These are phyloP conservation scores for Hoplodrina blanda DNA, from an alignment of 2,888 invertebrate species.

Conservation along the genomic window DNA sequence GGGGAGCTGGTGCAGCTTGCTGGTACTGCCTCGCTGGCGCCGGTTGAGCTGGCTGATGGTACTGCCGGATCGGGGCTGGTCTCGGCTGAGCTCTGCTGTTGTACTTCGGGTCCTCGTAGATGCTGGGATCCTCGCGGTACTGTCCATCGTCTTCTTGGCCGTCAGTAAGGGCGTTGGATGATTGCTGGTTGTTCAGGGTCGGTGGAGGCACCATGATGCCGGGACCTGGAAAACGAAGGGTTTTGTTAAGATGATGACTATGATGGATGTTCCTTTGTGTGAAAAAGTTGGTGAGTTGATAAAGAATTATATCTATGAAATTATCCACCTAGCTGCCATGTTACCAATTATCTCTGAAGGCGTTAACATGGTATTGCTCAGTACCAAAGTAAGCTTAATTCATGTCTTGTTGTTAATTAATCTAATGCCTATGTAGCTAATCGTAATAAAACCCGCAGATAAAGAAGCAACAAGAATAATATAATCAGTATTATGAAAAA, in stretches of 20 bases:
- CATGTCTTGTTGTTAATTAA: too few species aligned
- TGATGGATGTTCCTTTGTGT: not conserved
- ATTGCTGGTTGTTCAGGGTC: conserved; percentile 89
- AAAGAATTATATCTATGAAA: too few species aligned
- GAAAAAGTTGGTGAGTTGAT: too few species aligned
- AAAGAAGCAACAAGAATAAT: too few species aligned
- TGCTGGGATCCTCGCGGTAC: conserved; percentile 95
- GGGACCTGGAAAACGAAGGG: conserved; percentile 81
- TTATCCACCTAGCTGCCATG: too few species aligned
- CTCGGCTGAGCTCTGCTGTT: conserved; percentile 78
- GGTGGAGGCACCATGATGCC: conserved; percentile 96
- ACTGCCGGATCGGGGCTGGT: conserved; percentile 75
- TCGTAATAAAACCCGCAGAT: too few species aligned
- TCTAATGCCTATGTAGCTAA: too few species aligned
- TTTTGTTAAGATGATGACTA: conserved; percentile 2
- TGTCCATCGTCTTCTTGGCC: conserved; percentile 96
- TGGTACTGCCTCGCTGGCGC: conserved; percentile 66
- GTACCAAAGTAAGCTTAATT: too few species aligned
- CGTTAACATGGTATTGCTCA: too few species aligned
- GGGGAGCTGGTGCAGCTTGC: conserved; percentile 54
- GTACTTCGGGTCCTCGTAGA: conserved; percentile 94
- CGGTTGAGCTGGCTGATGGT: conserved; percentile 71
- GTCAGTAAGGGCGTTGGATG: conserved; percentile 89
- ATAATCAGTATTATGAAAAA: too few species aligned
- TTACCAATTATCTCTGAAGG: too few species aligned